Base-by-base conservation (phyloP, 2,113 vertebrate species). In the Myxocyprinus asiaticus region DNA sequence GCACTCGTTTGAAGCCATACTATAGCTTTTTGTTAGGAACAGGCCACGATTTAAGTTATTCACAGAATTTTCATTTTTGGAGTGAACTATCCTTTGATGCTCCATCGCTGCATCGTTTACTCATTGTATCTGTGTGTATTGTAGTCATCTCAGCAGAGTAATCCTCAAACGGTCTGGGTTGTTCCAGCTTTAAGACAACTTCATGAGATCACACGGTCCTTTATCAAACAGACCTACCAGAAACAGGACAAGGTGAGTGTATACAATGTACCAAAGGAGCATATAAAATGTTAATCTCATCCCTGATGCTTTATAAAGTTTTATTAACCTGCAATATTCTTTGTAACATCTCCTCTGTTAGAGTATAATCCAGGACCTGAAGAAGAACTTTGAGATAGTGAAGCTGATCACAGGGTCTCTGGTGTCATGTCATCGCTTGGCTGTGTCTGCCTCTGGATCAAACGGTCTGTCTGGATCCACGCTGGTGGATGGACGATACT, bases 331-430 rank as follows among this genome's bases (percentile, higher is more conserved):
- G 51, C 1, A 5, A 11, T 4, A 42, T 71, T n/a, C 33, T 15
- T 42, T 22, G 7, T 17, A n/a, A 7, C 10, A 22, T 15, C 0
- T 55, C 44, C 8, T 17, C 78, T 14, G 80, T 66, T 81, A 99
- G 97, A 98, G 96, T 91, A 99, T 99, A 88, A 98, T 99, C 85
- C 98, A 99, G 85, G 98, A 99, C 88, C 88, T 99, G 90, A 99
- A 99, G 94, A 98, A 98, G 91, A 98, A 99, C 85, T 98, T 99
- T 88, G 98, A 99, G 91, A 98, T 99, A 0, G 97, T 99, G 76
- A 99, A 99, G 81, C 59, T 99, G 91, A 97, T 99, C 83, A 99
- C 98, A 0, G 95, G 95, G 74, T 98, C 97, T 78, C 91, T 99
- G 4, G 95, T 99, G 83, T 96, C 95, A 62, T 99, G 97, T 85